Percentiles rank a stretch among this genome's conserved stretches.
These are phyloP conservation scores for Parnassius mnemosyne DNA, from an alignment of 2,888 invertebrate genomes.

Conservation along the genomic window DNA sequence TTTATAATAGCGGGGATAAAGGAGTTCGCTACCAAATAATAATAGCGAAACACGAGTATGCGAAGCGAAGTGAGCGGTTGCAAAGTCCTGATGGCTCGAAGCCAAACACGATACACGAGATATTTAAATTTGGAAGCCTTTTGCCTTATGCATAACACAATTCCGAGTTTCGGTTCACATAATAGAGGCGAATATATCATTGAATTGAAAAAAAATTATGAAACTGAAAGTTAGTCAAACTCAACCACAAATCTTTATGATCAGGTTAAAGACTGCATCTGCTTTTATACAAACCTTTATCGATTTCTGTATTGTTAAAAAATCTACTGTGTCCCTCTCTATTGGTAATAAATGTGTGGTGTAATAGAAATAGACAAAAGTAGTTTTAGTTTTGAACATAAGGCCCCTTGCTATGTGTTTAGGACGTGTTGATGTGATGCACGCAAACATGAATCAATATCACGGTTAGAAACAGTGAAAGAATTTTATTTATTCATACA, in stretches of 20 bases:
- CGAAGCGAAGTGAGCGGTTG: slow-evolving; percentile 21
- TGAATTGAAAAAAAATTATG: not conserved
- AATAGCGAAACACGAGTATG: slow-evolving; percentile 24
- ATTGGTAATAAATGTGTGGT: too few relatives aligned
- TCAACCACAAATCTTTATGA: not conserved
- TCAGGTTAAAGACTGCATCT: not conserved
- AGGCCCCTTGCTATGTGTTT: too few relatives aligned
- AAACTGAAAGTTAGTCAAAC: not conserved
- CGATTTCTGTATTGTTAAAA: too few relatives aligned
- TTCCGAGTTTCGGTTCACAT: not conserved
- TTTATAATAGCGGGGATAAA: slow-evolving; percentile 19
- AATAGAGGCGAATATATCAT: not conserved
- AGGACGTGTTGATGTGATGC: too few relatives aligned
- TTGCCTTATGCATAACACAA: slow-evolving; percentile 5
- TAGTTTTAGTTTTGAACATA: too few relatives aligned
- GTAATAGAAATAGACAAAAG: too few relatives aligned
- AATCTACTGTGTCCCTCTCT: too few relatives aligned
- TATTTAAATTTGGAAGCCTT: slow-evolving; percentile 22
- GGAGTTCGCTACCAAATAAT: slow-evolving; percentile 25
- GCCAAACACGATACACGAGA: slow-evolving; percentile 18
- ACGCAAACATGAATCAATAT: slow-evolving; percentile 15
- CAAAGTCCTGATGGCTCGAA: slow-evolving; percentile 16
- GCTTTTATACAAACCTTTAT: not conserved
- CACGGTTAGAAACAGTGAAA: slow-evolving; percentile 23
- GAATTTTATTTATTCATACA: slow-evolving; percentile 22